These are phyloP conservation scores for Lamproptera curius DNA, from an alignment of 2,888 invertebrate genomes.

Conservation along the genomic window DNA sequence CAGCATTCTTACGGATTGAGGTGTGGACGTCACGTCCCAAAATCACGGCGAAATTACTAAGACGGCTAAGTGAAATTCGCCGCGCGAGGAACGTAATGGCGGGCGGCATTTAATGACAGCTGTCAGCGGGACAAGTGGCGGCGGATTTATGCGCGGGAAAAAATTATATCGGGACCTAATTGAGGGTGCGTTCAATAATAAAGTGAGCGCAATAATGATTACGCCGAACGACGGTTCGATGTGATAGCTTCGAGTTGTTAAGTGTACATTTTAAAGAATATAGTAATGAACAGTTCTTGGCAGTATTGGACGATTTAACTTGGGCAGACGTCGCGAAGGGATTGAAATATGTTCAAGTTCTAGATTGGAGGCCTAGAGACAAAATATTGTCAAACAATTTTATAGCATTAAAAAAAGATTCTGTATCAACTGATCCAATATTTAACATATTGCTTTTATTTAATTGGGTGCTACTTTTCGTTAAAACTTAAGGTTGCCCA, in stretches of 20 bases:
- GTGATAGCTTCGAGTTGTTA: neutral
- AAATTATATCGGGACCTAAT: conserved; percentile 36
- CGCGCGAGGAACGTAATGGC: conserved; percentile 35
- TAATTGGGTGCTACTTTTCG: no score
- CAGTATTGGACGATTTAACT: neutral
- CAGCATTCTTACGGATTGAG: conserved; percentile 39
- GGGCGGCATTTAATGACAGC: conserved; percentile 33
- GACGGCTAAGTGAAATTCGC: conserved; percentile 62
- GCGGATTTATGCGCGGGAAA: conserved; percentile 26
- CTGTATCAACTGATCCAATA: no score
- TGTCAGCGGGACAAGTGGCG: conserved; percentile 28
- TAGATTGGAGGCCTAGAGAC: neutral
- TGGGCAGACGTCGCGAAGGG: neutral
- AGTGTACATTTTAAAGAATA: neutral
- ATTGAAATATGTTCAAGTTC: neutral
- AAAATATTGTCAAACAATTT: neutral
- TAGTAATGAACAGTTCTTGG: neutral
- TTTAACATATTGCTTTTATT: no score
- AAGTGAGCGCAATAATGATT: conserved; percentile 1
- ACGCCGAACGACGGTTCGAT: neutral
- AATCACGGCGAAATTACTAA: conserved; percentile 72
- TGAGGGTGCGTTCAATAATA: conserved; percentile 20
- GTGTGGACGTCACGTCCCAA: conserved; percentile 67
- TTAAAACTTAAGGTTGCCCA: no score
- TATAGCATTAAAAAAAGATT: no score